Conservation (phyloP, 1,140 invertebrate genomes). For the Danaus melanippus region DNA sequence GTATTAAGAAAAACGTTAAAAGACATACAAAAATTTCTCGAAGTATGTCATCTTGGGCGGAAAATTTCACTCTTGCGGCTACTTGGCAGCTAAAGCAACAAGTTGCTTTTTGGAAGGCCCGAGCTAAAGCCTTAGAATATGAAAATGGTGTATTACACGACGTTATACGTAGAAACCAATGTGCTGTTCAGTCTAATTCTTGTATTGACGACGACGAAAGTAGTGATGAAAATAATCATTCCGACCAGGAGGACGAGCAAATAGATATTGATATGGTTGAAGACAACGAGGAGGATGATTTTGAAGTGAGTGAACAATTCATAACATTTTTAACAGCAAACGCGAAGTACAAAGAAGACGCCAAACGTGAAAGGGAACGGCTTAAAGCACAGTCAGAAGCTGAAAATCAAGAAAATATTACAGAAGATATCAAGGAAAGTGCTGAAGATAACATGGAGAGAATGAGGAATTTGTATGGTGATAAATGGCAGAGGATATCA, state of each 20-base stretch:
- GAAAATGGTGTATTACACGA: conserved; percentile 76
- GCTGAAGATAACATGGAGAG: conserved; percentile 43
- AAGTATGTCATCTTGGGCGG: conserved; percentile 54
- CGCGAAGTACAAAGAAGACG: conserved; percentile 60
- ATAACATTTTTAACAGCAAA: conserved; percentile 77
- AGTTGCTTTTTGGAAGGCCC: conserved; percentile 78
- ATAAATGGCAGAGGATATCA: conserved; percentile 77
- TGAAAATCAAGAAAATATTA: conserved; percentile 24
- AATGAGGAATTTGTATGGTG: conserved; percentile 74
- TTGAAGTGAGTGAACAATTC: conserved; percentile 78
- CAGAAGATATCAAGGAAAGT: conserved; percentile 31
- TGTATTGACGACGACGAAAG: conserved; percentile 5
- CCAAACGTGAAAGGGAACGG: conserved; percentile 69
- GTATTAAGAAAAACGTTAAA: conserved; percentile 22
- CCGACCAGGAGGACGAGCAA: conserved; percentile 12
- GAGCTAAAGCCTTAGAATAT: conserved; percentile 75
- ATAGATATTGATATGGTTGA: conserved; percentile 16
- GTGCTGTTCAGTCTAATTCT: conserved; percentile 9
- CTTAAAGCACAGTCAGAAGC: conserved; percentile 58
- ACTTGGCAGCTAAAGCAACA: conserved; percentile 73
- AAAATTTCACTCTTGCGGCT: conserved; percentile 43
- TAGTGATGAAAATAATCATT: conserved; percentile 7
- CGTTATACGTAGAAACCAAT: conserved; percentile 59
- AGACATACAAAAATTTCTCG: conserved; percentile 22
- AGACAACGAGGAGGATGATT: conserved; percentile 34